Percentiles rank a stretch among this genome's conserved stretches.
Conservation (phyloP, 2,797 vertebrate species). For the Neoniphon sammara region DNA sequence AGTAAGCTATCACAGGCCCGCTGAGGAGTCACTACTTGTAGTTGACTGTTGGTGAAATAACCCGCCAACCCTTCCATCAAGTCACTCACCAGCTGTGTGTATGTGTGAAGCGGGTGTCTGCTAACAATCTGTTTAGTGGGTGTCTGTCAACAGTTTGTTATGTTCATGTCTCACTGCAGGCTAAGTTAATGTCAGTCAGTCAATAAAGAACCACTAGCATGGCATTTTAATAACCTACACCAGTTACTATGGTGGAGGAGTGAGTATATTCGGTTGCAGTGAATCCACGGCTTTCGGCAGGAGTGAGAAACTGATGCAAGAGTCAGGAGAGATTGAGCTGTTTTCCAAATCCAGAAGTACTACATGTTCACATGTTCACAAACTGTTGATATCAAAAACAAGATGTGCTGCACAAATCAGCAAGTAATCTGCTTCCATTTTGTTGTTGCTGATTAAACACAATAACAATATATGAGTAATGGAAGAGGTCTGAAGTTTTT, state of each 20-base stretch:
- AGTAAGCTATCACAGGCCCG: neutral
- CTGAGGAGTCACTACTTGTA: neutral
- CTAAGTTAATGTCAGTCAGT: constrained; percentile 34
- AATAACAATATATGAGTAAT: neutral
- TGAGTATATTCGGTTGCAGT: neutral
- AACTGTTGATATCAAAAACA: neutral
- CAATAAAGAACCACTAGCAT: constrained; percentile 25
- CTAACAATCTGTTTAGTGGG: constrained; percentile 63
- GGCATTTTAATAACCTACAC: constrained; percentile 28
- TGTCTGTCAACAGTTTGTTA: constrained; percentile 49
- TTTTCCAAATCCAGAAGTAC: neutral
- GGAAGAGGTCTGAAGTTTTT: neutral
- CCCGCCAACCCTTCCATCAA: neutral
- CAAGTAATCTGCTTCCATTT: neutral
- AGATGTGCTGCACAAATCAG: neutral
- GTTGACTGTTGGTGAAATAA: constrained; percentile 10
- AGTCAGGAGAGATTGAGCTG: neutral
- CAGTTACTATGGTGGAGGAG: neutral
- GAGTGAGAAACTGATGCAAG: neutral
- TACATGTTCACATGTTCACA: neutral
- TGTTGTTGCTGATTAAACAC: neutral
- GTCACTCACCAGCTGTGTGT: constrained; percentile 25
- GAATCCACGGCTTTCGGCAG: constrained; percentile 9
- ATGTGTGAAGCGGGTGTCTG: constrained; percentile 42
- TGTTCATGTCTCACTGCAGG: constrained; percentile 17